A percentile compares a stretch with the other conserved stretches of the same genome.
Conservation (phyloP, 2,888 invertebrate species). For the Drosophila meridiana region DNA sequence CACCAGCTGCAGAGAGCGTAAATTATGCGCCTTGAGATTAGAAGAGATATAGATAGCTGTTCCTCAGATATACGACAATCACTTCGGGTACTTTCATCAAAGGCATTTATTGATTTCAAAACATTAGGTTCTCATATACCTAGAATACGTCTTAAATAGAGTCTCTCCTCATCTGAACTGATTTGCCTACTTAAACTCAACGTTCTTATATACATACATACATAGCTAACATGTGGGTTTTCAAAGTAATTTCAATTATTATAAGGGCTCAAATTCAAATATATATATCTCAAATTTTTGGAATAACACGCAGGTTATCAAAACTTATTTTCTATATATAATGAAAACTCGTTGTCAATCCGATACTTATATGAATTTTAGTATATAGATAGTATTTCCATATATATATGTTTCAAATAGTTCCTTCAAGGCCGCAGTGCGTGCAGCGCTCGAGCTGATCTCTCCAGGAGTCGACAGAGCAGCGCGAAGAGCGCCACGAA, state of each 20-base stretch:
- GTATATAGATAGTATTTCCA: background rate
- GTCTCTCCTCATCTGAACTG: background rate
- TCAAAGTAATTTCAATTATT: background rate
- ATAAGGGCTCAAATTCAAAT: background rate
- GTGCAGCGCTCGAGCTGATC: slow-evolving; percentile 48
- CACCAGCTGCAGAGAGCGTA: background rate
- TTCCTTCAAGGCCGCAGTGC: background rate
- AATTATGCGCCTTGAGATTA: background rate
- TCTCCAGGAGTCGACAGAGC: slow-evolving; percentile 54
- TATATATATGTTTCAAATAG: background rate
- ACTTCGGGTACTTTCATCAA: background rate
- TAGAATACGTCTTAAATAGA: background rate
- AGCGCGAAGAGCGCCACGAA: slow-evolving; percentile 64
- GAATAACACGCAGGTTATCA: background rate
- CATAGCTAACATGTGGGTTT: background rate
- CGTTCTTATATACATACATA: background rate
- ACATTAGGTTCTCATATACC: background rate
- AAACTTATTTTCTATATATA: background rate
- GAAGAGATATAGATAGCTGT: too few relatives aligned
- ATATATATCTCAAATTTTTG: background rate
- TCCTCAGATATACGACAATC: background rate
- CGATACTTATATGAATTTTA: background rate
- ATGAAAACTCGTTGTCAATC: slow-evolving; percentile 3
- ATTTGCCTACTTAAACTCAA: background rate
- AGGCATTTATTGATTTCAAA: slow-evolving; percentile 1